Base-by-base conservation (phyloP, 2,113 vertebrate genomes). In the Panurus biarmicus region DNA sequence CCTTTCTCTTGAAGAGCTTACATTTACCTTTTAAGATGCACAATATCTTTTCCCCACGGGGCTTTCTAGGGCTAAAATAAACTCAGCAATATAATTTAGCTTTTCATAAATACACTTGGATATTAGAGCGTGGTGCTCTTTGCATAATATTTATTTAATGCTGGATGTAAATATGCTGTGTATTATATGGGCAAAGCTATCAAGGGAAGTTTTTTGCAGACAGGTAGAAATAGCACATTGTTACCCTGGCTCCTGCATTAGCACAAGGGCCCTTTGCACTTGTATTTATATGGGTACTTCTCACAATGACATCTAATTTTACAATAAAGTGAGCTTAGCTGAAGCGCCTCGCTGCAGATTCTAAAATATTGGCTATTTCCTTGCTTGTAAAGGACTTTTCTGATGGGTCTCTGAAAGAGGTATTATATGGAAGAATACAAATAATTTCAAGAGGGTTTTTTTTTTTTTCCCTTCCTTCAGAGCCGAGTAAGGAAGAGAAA, bases 131-230 rank as follows among this genome's bases (percentile, higher is more conserved):
- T 12, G 24, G 90, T 71, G 61, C 92, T 97, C 95, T 94, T 95
- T 96, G 96, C 96, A 89, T 98, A 98, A 97, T 97, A 95, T 95
- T 97, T 97, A 97, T 97, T 98, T 97, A 97, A 97, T 94, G 96
- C 95, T 93, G 42, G 89, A 77, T 93, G 94, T 97, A 97, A 98
- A 97, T 97, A 96, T 44, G 93, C 83, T 36, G 61, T 47, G 86
- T 83, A 81, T 97, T 97, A 92, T 95, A 95, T 87, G 91, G 95
- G 91, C 65, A 38, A 65, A 97, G 97, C 93, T 95, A 94, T 93
- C 78, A 66, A 91, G 95, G 91, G 82, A 33, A 90, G 85, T 86
- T 97, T 97, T 97, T 58, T 95, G 94, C 93, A 6, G 35, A 94
- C 81, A 42, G 93, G 87, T 94, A 97, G 96, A 96, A 97, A 95